Evolutionary conservation across 2,797 vertebrate genomes (phyloP).

Genomic region (Selene dorsalis): DNA sequence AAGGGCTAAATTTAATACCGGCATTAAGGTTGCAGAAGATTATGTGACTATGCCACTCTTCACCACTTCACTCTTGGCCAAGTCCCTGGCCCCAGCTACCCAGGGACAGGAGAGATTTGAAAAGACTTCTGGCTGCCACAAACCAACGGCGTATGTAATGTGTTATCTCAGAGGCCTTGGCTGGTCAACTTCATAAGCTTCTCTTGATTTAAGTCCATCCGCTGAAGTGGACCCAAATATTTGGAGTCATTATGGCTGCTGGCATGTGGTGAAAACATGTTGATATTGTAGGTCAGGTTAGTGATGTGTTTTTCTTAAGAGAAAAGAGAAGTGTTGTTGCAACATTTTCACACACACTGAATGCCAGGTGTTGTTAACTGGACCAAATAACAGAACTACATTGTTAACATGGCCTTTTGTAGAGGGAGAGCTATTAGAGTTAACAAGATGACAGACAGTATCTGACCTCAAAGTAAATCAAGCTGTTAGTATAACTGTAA

Average conservation of each 20-base stretch:
- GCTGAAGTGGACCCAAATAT: slow-evolving; percentile 66
- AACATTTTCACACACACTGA: neutral
- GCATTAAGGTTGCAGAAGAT: slow-evolving; percentile 75
- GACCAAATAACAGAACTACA: neutral
- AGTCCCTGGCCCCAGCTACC: slow-evolving; percentile 52
- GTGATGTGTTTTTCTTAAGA: neutral
- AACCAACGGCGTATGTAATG: slow-evolving; percentile 58
- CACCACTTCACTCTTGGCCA: slow-evolving; percentile 55
- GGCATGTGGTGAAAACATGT: slow-evolving; percentile 51
- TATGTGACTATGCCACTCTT: slow-evolving; percentile 57
- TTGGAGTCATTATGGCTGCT: slow-evolving; percentile 50
- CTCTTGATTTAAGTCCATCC: slow-evolving; percentile 67
- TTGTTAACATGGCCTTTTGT: neutral
- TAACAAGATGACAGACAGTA: neutral
- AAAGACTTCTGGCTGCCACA: slow-evolving; percentile 59
- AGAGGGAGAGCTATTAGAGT: neutral
- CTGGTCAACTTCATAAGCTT: slow-evolving; percentile 74
- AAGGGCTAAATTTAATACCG: slow-evolving; percentile 68
- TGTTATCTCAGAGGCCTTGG: slow-evolving; percentile 77
- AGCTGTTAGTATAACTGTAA: neutral
- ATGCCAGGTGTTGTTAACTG: neutral
- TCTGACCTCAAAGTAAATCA: neutral
- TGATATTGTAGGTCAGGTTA: slow-evolving; percentile 59
- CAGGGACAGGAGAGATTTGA: slow-evolving; percentile 62
- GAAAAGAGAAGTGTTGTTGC: neutral